A percentile compares a stretch with the other conserved stretches of the same genome.
Conservation (phyloP, 2,113 vertebrate species). For the Ranitomeya imitator region DNA sequence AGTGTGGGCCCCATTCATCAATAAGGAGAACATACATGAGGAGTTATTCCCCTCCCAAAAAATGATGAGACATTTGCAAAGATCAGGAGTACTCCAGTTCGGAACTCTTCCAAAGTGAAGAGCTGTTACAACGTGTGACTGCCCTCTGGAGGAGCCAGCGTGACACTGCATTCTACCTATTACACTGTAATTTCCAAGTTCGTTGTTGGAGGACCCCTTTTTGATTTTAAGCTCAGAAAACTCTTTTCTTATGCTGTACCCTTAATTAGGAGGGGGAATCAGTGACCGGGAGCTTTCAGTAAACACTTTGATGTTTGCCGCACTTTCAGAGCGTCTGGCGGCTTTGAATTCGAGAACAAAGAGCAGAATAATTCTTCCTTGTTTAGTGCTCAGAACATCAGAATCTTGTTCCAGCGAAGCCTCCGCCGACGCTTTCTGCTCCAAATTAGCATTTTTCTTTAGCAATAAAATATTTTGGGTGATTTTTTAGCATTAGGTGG, state of each 20-base stretch:
- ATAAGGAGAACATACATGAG: too few relatives aligned
- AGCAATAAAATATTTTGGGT: conserved; percentile 29
- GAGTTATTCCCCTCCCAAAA: too few relatives aligned
- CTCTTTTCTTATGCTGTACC: not conserved
- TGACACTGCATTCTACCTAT: not conserved
- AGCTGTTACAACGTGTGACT: not conserved
- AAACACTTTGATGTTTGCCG: not conserved
- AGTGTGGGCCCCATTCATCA: too few relatives aligned
- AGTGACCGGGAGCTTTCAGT: not conserved
- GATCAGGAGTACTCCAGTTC: not conserved
- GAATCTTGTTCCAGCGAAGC: not conserved
- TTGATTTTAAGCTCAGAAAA: not conserved
- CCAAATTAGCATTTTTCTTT: conserved; percentile 24
- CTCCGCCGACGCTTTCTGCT: not conserved
- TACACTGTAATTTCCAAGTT: not conserved
- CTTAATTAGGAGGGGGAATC: not conserved
- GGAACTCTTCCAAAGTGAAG: not conserved
- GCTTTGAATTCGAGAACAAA: conserved; percentile 11
- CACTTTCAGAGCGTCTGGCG: not conserved
- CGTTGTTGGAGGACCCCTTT: not conserved
- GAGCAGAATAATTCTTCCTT: conserved; percentile 10
- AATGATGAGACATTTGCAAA: not conserved
- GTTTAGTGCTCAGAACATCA: not conserved
- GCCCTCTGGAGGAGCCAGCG: not conserved
- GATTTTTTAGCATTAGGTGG: not conserved